A percentile compares a stretch with the other conserved stretches of the same genome.
These are phyloP conservation scores for Chondrosia reniformis DNA, from an alignment of 37 sponge, comb jelly and placozoan genomes.

Conservation along the genomic window DNA sequence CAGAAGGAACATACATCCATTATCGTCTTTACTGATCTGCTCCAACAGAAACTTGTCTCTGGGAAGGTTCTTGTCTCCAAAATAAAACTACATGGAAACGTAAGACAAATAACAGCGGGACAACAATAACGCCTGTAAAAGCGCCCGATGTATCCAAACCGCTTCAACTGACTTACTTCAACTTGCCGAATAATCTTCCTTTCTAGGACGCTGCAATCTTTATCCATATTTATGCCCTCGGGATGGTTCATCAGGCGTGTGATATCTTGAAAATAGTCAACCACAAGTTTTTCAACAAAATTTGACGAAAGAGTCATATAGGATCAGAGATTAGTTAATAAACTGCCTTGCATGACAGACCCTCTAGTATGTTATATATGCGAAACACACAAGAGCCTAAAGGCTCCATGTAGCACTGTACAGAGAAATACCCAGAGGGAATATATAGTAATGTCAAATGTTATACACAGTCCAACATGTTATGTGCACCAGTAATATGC, in stretches of 20 bases:
- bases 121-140: background rate
- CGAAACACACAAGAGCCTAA: no score
- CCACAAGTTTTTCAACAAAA: background rate
- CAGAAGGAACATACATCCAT: slow-evolving; percentile 20
- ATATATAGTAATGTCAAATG: no score
- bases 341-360: no score
- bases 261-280: background rate
- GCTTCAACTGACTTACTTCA: slow-evolving; percentile 38
- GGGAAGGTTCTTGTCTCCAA: slow-evolving; percentile 82
- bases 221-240: background rate
- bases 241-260: background rate
- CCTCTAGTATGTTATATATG: no score
- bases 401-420: no score
- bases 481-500: no score
- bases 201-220: slow-evolving; percentile 32
- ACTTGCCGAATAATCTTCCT: slow-evolving; percentile 78
- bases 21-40: slow-evolving; percentile 41
- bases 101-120: no score
- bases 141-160: background rate
- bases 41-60: slow-evolving; percentile 84
- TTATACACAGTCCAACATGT: no score
- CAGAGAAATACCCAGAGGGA: no score
- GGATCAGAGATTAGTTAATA: no score
- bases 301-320: no score
- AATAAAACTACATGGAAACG: slow-evolving; percentile 76